phyloP scores from a whole-genome alignment of 2,888 invertebrate species.

The Isotomurus palustris region DNA sequence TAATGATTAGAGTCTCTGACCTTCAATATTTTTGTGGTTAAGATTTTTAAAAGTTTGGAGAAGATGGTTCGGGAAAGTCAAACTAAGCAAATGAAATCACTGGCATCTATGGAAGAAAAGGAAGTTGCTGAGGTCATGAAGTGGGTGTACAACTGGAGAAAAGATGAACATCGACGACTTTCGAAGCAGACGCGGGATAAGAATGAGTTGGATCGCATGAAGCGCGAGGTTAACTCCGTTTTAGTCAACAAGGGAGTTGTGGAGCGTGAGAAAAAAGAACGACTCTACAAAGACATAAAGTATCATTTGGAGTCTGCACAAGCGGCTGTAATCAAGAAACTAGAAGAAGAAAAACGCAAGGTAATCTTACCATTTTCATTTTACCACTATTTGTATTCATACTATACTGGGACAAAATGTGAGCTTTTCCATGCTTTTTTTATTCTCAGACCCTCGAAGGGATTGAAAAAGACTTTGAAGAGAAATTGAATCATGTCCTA shows the following conservation, averaged over 20 bases:
- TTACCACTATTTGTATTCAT: too few species aligned
- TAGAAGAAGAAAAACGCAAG: constrained; percentile 60
- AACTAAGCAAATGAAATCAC: constrained; percentile 70
- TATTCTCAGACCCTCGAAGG: constrained; percentile 16
- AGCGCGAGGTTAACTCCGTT: constrained; percentile 72
- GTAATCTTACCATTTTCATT: too few species aligned
- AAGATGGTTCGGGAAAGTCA: constrained; percentile 76
- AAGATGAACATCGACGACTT: constrained; percentile 81
- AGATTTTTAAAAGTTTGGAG: constrained; percentile 58
- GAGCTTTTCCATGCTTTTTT: too few species aligned
- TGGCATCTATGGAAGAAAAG: constrained; percentile 63
- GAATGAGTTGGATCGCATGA: constrained; percentile 77
- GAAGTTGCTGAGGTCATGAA: constrained; percentile 72
- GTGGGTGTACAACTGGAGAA: constrained; percentile 72
- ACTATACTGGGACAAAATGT: too few species aligned
- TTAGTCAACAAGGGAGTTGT: constrained; percentile 85
- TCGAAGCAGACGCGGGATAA: constrained; percentile 84
- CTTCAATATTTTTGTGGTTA: constrained; percentile 5
- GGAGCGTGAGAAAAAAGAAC: constrained; percentile 68
- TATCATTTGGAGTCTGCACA: constrained; percentile 73
- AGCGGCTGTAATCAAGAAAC: constrained; percentile 65
- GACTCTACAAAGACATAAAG: constrained; percentile 49
- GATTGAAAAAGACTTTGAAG: constrained; percentile 19
- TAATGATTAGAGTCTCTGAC: constrained; percentile 4
- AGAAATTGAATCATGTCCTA: constrained; percentile 15